phyloP scores from a whole-genome alignment of 2,797 vertebrate species.

The Ispidina lecontei region DNA sequence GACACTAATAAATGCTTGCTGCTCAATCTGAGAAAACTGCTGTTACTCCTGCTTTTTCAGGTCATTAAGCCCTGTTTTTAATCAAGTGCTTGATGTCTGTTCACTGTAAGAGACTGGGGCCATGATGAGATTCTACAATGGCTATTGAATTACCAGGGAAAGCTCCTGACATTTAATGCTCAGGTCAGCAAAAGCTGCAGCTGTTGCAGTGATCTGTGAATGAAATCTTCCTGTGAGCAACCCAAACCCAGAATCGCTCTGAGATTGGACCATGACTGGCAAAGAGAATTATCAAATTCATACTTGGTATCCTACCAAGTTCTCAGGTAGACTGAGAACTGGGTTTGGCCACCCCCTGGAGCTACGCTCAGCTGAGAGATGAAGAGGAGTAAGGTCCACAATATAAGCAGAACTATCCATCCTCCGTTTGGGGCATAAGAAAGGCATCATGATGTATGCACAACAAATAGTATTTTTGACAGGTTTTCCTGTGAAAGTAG shows the following conservation, averaged over 20 bases:
- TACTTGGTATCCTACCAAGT: neutral
- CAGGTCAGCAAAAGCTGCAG: neutral
- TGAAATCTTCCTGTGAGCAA: neutral
- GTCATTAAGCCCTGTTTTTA: neutral
- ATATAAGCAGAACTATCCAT: neutral
- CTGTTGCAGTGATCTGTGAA: neutral
- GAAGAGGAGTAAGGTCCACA: neutral
- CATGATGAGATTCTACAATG: neutral
- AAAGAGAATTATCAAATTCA: neutral
- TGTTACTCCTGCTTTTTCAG: neutral
- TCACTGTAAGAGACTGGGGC: neutral
- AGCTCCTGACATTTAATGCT: neutral
- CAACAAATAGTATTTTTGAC: neutral
- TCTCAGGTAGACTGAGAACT: neutral
- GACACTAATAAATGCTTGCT: neutral
- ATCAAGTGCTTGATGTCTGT: neutral
- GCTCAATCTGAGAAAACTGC: neutral
- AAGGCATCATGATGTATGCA: neutral
- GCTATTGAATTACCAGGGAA: neutral
- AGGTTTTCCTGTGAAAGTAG: neutral
- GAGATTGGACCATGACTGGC: neutral
- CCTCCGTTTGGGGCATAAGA: neutral
- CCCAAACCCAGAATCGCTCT: neutral
- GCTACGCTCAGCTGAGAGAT: neutral
- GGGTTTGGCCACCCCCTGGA: neutral